These are phyloP conservation scores for Hemistola chrysoprasaria DNA, from an alignment of 2,888 invertebrate genomes.

Conservation along the genomic window DNA sequence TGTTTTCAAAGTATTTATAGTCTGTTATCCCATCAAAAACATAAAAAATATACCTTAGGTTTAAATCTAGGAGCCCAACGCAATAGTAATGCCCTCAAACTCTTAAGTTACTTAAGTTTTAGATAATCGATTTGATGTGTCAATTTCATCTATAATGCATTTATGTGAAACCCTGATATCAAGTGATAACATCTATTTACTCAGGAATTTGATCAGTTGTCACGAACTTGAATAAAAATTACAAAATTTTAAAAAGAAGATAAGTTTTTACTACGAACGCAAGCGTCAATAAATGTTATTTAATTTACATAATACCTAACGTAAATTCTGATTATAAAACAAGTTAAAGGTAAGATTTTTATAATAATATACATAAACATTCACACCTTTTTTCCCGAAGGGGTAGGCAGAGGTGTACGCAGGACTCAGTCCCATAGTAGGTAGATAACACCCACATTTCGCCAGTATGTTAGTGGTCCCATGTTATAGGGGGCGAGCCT, in stretches of 20 bases:
- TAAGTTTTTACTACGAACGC: conserved; percentile 20
- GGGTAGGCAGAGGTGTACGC: too few species aligned
- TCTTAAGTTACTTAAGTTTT: conserved; percentile 34
- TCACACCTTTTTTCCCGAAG: too few species aligned
- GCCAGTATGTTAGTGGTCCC: too few species aligned
- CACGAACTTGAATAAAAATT: conserved; percentile 27
- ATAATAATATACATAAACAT: too few species aligned
- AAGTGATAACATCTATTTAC: conserved; percentile 16
- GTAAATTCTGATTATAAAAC: too few species aligned
- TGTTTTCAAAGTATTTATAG: too few species aligned
- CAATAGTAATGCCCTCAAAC: conserved; percentile 48
- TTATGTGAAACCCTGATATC: conserved; percentile 20
- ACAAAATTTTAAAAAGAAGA: conserved; percentile 19
- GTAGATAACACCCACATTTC: too few species aligned
- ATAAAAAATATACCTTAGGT: too few species aligned
- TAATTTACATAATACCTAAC: conserved; percentile 1
- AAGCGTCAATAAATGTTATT: conserved; percentile 13
- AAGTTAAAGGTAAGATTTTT: too few species aligned
- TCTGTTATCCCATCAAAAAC: too few species aligned
- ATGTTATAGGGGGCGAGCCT: too few species aligned
- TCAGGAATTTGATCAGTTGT: conserved; percentile 28
- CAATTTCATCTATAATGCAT: conserved; percentile 45
- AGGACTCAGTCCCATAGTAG: too few species aligned
- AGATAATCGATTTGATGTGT: conserved; percentile 46
- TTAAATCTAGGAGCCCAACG: conserved; percentile 8